A percentile compares a stretch with the other conserved stretches of the same genome.
These are phyloP conservation scores for Drosophila saltans DNA, from an alignment of 1,140 invertebrate genomes.

Conservation along the genomic window DNA sequence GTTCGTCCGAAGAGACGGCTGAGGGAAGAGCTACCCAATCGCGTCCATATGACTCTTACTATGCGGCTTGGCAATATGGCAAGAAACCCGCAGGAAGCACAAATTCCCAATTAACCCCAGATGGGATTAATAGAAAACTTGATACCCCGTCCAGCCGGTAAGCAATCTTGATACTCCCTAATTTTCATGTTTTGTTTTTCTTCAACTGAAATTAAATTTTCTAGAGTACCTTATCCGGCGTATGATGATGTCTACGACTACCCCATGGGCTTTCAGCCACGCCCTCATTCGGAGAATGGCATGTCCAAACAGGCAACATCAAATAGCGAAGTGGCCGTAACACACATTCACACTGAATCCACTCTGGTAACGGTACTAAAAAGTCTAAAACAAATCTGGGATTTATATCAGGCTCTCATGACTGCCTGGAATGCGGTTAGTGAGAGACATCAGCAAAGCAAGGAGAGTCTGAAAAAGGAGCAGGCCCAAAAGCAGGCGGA, in stretches of 20 bases:
- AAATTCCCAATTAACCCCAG: constrained; percentile 22
- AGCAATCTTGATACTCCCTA: constrained; percentile 1
- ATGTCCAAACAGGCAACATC: constrained; percentile 47
- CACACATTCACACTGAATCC: constrained; percentile 34
- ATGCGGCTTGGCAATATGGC: constrained; percentile 44
- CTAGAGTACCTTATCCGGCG: constrained; percentile 45
- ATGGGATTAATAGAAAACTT: constrained; percentile 55
- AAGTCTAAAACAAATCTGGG: constrained; percentile 74
- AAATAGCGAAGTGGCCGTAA: constrained; percentile 9
- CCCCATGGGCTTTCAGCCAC: constrained; percentile 67
- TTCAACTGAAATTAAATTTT: too few species aligned
- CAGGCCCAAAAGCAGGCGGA: constrained; percentile 51
- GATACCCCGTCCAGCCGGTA: constrained; percentile 49
- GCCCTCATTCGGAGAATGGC: constrained; percentile 24
- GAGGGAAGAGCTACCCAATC: constrained; percentile 50
- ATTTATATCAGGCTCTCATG: constrained; percentile 71
- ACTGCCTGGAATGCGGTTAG: constrained; percentile 65
- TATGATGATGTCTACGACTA: constrained; percentile 71
- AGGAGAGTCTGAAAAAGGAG: constrained; percentile 55
- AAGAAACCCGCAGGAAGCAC: constrained; percentile 30
- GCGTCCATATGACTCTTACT: constrained; percentile 53
- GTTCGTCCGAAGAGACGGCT: neutral
- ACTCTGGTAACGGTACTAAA: constrained; percentile 67
- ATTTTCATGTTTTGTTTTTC: neutral
- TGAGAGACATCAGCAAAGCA: constrained; percentile 64